Percentiles rank a stretch among this genome's conserved stretches.
These are phyloP conservation scores for Prorops nasuta DNA, from an alignment of 1,140 invertebrate genomes.

Conservation along the genomic window DNA sequence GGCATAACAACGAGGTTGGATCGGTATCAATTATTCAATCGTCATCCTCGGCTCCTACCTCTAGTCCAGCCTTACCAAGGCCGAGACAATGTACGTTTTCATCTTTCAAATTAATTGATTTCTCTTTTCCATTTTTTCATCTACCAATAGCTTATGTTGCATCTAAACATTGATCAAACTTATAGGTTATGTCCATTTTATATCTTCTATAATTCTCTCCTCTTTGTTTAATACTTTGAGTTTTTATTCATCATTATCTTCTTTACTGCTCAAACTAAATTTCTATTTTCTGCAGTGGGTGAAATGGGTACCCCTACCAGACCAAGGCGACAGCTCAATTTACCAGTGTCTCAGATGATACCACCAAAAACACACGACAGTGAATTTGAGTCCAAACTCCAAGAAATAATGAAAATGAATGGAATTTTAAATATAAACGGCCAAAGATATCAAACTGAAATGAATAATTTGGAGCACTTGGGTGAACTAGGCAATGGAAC, in stretches of 20 bases:
- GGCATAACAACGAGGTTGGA: conserved; percentile 38
- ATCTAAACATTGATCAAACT: too few relatives aligned
- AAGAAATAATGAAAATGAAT: conserved; percentile 79
- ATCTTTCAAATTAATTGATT: not conserved
- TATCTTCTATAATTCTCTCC: too few relatives aligned
- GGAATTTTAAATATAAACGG: conserved; percentile 83
- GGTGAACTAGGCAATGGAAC: conserved; percentile 94
- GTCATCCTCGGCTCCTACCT: conserved; percentile 30
- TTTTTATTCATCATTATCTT: too few relatives aligned
- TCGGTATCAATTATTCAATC: conserved; percentile 30
- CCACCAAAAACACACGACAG: conserved; percentile 59
- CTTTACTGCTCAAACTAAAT: too few relatives aligned
- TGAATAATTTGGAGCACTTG: conserved; percentile 82
- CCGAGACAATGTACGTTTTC: conserved; percentile 46
- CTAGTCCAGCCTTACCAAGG: conserved; percentile 41
- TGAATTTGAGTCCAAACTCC: conserved; percentile 71
- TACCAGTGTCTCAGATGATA: conserved; percentile 58
- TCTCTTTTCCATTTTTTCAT: too few relatives aligned
- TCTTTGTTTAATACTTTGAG: too few relatives aligned
- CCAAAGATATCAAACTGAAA: conserved; percentile 76
- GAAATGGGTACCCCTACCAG: conserved; percentile 55
- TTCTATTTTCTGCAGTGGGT: conserved; percentile 47
- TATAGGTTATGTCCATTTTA: too few relatives aligned
- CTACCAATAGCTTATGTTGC: too few relatives aligned
- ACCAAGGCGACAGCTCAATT: conserved; percentile 49